Evolutionary conservation across 1,140 invertebrate species (phyloP).

Genomic region (Gryon sp.): DNA sequence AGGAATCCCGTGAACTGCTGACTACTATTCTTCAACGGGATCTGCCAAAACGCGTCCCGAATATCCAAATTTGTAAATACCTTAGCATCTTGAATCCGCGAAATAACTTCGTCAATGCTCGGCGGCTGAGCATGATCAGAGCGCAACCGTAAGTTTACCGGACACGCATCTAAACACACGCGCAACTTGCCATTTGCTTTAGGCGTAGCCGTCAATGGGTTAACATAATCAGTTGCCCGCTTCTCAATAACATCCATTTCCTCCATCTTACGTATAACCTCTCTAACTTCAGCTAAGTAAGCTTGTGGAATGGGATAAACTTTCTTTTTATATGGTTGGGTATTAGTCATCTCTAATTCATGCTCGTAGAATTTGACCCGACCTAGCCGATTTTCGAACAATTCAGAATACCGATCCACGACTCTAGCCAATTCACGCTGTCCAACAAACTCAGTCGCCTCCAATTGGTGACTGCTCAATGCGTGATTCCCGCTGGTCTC

Average conservation of each 20-base stretch:
- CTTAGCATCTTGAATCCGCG: background rate
- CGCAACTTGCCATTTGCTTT: slow-evolving; percentile 1
- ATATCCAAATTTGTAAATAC: slow-evolving; percentile 2
- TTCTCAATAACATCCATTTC: background rate
- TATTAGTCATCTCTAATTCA: background rate
- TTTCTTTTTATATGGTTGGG: background rate
- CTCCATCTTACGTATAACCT: background rate
- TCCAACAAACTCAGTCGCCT: too few relatives aligned
- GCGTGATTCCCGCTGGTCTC: too few relatives aligned
- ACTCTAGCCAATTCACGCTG: background rate
- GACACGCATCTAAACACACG: background rate
- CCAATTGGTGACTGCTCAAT: too few relatives aligned
- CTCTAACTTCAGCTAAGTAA: background rate
- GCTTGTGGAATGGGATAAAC: background rate
- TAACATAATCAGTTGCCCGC: background rate
- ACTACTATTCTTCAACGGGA: background rate
- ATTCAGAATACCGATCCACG: background rate
- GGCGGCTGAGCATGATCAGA: slow-evolving; percentile 6
- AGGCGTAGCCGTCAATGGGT: background rate
- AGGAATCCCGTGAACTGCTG: slow-evolving; percentile 4
- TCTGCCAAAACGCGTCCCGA: slow-evolving; percentile 4
- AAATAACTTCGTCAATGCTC: background rate
- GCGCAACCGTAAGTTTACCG: background rate
- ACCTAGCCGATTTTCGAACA: background rate
- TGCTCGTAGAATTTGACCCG: slow-evolving; percentile 1